Conservation (phyloP, 2,113 vertebrate species). For the Mobula birostris region DNA sequence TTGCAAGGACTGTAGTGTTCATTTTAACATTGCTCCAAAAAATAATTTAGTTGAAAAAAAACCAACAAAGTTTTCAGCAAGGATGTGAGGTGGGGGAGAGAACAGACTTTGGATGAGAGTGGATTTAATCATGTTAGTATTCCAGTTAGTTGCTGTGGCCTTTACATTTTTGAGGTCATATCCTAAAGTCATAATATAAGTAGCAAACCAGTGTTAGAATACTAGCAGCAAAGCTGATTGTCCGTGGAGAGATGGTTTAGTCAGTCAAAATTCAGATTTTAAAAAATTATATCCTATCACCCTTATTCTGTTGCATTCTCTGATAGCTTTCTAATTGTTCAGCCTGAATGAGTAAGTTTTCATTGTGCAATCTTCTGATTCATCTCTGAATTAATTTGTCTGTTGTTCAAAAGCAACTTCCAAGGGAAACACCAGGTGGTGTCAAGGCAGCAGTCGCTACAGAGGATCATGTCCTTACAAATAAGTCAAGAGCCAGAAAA, state of each 20-base stretch:
- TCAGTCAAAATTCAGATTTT: not conserved
- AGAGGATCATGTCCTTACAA: not conserved
- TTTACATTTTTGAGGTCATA: not conserved
- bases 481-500: not conserved
- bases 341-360: not conserved
- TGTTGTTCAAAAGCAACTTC: not conserved
- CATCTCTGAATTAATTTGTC: not conserved
- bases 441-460: not conserved
- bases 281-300: not conserved
- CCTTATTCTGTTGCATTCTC: not conserved
- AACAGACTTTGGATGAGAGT: not conserved
- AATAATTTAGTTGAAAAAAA: not conserved
- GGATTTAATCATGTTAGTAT: not conserved
- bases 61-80: not conserved
- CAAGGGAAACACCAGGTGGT: slow-evolving; percentile 26
- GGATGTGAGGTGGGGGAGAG: too few species aligned
- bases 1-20: not conserved
- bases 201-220: not conserved
- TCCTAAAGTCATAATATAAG: not conserved
- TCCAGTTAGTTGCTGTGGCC: too few species aligned
- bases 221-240: not conserved
- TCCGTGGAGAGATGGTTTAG: not conserved
- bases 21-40: not conserved
- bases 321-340: not conserved
- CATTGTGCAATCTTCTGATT: not conserved